phyloP scores from a whole-genome alignment of 1,140 invertebrate genomes.

The Mesaphorura yosii region DNA sequence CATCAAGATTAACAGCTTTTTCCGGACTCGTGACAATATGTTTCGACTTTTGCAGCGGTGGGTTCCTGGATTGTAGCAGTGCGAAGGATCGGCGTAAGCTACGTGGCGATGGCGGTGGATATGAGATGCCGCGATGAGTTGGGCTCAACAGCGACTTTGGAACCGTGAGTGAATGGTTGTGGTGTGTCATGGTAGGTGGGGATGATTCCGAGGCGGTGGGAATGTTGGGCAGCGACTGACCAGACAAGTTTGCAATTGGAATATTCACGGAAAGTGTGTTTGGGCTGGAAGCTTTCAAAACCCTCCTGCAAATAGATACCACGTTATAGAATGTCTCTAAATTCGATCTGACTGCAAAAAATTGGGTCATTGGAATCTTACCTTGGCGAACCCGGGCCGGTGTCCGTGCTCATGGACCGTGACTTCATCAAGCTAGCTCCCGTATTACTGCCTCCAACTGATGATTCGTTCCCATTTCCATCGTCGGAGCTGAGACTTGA shows the following conservation, averaged over 20 bases:
- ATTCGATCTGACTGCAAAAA: constrained; percentile 32
- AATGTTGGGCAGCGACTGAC: constrained; percentile 60
- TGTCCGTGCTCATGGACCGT: constrained; percentile 25
- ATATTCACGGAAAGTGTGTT: constrained; percentile 65
- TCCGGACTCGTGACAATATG: constrained; percentile 25
- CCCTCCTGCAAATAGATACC: no score
- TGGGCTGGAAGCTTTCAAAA: constrained; percentile 50
- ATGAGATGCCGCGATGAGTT: constrained; percentile 51
- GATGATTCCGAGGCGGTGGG: constrained; percentile 43
- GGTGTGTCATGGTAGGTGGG: constrained; percentile 38
- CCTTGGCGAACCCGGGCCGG: constrained; percentile 19
- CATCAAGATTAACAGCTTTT: constrained; percentile 11
- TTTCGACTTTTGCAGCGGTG: constrained; percentile 43
- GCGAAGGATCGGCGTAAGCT: constrained; percentile 54
- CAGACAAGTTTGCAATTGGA: constrained; percentile 47
- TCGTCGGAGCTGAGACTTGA: constrained; percentile 50
- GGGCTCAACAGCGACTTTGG: constrained; percentile 27
- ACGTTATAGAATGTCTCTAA: no score
- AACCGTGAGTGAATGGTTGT: constrained; percentile 37
- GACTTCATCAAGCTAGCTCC: constrained; percentile 13
- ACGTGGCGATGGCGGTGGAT: constrained; percentile 62
- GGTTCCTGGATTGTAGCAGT: constrained; percentile 57
- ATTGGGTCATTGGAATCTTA: no score
- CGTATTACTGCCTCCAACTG: no score
- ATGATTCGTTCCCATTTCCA: constrained; percentile 35